A percentile compares a stretch with the other conserved stretches of the same genome.
phyloP scores from a whole-genome alignment of 2,113 vertebrate genomes.

The Pseudois nayaur region DNA sequence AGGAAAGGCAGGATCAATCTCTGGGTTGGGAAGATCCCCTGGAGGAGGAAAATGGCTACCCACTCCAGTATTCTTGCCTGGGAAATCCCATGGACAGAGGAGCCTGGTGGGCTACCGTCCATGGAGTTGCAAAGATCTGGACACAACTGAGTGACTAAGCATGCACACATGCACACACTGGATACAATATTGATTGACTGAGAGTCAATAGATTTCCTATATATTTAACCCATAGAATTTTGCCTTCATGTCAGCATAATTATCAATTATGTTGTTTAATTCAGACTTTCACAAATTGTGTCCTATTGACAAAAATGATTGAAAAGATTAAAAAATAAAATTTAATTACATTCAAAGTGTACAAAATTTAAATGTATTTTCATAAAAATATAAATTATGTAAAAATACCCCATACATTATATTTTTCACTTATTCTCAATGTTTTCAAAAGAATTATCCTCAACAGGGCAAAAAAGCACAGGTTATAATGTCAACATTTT shows the following conservation, averaged over 20 bases:
- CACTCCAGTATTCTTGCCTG: background rate
- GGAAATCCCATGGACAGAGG: background rate
- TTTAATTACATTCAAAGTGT: background rate
- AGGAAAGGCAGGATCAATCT: background rate
- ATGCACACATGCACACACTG: background rate
- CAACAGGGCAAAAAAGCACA: background rate
- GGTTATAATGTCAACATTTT: background rate
- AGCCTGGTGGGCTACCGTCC: background rate
- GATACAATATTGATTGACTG: background rate
- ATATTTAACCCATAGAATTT: background rate
- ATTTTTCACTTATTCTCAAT: background rate
- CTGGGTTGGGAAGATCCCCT: background rate
- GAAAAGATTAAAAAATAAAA: background rate
- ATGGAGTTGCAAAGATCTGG: background rate
- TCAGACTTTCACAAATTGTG: background rate
- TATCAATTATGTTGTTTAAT: background rate
- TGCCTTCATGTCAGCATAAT: background rate
- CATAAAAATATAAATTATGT: background rate
- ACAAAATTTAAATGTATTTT: background rate
- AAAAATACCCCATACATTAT: background rate
- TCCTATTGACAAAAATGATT: background rate
- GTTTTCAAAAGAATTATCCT: background rate
- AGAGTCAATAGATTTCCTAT: background rate
- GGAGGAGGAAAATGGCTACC: background rate
- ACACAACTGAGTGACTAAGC: background rate